Evolutionary conservation across 2,113 vertebrate species (phyloP).

Genomic region (Podarcis cretensis): DNA sequence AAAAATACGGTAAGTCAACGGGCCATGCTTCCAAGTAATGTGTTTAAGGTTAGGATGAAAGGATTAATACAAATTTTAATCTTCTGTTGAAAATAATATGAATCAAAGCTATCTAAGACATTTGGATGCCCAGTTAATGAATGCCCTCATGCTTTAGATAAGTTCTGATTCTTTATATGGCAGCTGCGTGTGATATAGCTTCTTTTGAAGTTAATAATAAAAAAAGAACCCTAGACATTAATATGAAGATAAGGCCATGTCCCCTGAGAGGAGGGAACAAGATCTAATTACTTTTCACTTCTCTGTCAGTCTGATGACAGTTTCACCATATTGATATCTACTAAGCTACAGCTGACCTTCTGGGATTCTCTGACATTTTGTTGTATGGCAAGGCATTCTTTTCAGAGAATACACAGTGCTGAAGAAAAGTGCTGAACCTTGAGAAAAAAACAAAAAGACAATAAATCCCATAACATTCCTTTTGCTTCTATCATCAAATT

Average conservation of each 20-base stretch:
- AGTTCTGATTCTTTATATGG: background rate
- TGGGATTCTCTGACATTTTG: conserved; percentile 3
- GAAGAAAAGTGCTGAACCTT: conserved; percentile 54
- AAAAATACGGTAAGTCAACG: background rate
- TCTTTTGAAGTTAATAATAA: conserved; percentile 54
- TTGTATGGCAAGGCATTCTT: background rate
- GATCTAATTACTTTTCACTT: conserved; percentile 39
- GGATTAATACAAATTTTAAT: background rate
- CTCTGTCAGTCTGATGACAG: conserved; percentile 2
- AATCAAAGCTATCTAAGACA: background rate
- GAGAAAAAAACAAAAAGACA: conserved; percentile 59
- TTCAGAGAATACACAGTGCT: conserved; percentile 11
- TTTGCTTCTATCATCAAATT: conserved; percentile 67
- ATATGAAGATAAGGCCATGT: conserved; percentile 22
- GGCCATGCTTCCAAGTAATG: background rate
- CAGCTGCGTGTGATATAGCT: conserved; percentile 9
- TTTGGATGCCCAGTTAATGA: background rate
- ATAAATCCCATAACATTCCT: conserved; percentile 59
- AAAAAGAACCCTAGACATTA: conserved; percentile 20
- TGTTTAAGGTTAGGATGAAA: background rate
- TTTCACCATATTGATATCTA: background rate
- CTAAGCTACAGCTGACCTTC: background rate
- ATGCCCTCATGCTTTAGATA: background rate
- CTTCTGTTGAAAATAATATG: background rate
- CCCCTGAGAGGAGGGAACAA: conserved; percentile 20